Conservation (phyloP, 2,888 invertebrate genomes). For the Drosophila algonquin region DNA sequence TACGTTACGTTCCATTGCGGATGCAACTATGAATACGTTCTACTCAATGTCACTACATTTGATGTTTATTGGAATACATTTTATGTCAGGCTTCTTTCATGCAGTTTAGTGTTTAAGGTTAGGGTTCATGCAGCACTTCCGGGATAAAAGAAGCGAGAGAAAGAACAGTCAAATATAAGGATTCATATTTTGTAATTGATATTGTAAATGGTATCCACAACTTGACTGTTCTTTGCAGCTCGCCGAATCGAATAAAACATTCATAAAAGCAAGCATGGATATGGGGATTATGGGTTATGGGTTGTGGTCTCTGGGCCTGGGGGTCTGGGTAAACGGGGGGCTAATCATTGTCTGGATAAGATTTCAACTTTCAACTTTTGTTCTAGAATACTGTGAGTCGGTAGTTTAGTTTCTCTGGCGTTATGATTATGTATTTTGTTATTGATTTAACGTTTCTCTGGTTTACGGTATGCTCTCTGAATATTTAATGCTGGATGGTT, state of each 20-base stretch:
- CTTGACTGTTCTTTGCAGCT: slow-evolving; percentile 16
- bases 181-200: not conserved
- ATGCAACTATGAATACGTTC: slow-evolving; percentile 55
- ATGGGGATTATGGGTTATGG: slow-evolving; percentile 9
- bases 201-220: not conserved
- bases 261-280: slow-evolving; percentile 24
- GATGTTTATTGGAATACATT: slow-evolving; percentile 26
- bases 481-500: slow-evolving; percentile 51
- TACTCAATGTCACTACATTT: slow-evolving; percentile 35
- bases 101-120: slow-evolving; percentile 39
- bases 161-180: slow-evolving; percentile 20
- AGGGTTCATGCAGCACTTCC: slow-evolving; percentile 17
- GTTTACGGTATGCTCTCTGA: slow-evolving; percentile 59
- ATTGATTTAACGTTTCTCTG: slow-evolving; percentile 41
- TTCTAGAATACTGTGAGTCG: slow-evolving; percentile 33
- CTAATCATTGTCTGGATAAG: slow-evolving; percentile 23
- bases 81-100: slow-evolving; percentile 35
- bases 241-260: slow-evolving; percentile 20
- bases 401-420: slow-evolving; percentile 49
- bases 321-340: not conserved
- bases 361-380: slow-evolving; percentile 20
- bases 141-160: not conserved
- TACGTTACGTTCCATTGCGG: slow-evolving; percentile 52
- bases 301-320: slow-evolving; percentile 9
- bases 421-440: slow-evolving; percentile 42